Evolutionary conservation across 2,888 invertebrate genomes (phyloP).

Genomic region (Volucella zonaria): DNA sequence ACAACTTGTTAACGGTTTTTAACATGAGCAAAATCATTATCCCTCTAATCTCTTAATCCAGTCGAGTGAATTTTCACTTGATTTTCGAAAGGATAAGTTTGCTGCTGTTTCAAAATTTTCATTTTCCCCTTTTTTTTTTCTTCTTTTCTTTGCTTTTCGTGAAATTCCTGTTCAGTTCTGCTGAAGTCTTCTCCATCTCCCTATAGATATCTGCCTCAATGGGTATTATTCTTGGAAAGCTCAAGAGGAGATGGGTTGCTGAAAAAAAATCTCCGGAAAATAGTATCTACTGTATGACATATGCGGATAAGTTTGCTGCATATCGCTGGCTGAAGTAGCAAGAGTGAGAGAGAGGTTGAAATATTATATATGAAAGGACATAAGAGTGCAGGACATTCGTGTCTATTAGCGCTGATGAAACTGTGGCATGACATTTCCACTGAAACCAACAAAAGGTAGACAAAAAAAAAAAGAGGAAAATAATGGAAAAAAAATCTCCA

Average conservation of each 20-base stretch:
- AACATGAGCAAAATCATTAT: slow-evolving; percentile 78
- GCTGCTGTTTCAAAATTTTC: slow-evolving; percentile 40
- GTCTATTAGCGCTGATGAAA: slow-evolving; percentile 70
- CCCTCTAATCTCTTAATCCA: slow-evolving; percentile 82
- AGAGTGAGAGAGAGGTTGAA: background rate
- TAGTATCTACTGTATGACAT: background rate
- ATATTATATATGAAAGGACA: slow-evolving; percentile 14
- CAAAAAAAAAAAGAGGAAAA: slow-evolving; percentile 1
- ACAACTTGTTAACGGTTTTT: slow-evolving; percentile 72
- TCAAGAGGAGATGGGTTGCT: background rate
- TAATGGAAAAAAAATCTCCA: background rate
- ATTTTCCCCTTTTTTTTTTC: too few species aligned
- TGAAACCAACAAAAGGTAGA: slow-evolving; percentile 22
- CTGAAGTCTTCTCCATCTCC: slow-evolving; percentile 27
- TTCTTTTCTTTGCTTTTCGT: background rate
- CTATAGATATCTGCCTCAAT: slow-evolving; percentile 3
- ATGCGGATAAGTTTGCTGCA: slow-evolving; percentile 41
- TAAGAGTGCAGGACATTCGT: slow-evolving; percentile 30
- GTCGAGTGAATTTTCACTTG: slow-evolving; percentile 81
- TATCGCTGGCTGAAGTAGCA: background rate
- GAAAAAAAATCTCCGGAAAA: slow-evolving; percentile 21
- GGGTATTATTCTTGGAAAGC: slow-evolving; percentile 62
- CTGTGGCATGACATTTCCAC: slow-evolving; percentile 50
- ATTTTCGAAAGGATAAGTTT: slow-evolving; percentile 77
- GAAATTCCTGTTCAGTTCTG: slow-evolving; percentile 24